Base-by-base conservation (phyloP, 2,113 vertebrate species). In the Melanocharis versteri region DNA sequence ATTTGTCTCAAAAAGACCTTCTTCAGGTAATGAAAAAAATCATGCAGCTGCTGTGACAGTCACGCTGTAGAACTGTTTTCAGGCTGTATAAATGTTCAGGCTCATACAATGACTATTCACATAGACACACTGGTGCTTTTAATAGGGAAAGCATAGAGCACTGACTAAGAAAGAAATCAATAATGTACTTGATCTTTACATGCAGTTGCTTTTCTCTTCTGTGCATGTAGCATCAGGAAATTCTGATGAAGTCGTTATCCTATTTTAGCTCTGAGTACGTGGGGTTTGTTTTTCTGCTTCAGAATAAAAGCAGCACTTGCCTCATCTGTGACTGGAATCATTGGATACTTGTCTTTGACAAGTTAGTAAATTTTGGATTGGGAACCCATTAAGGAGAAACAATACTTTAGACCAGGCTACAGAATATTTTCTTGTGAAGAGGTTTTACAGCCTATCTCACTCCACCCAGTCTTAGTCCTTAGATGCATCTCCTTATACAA, bases 1-100 rank as follows among this genome's bases (percentile, higher is more conserved):
- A 99, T 92, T 97, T 99, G 68, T 93, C 98, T 79, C 98, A 98
- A 84, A 99, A 99, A 97, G 98, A 98, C 42, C 98, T 99, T 76
- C 97, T 99, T 88, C 98, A 99, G 99, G 99, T 99, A 98, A 91
- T 64, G 21, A 50, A 79, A 57, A 77, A 71, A 92, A 80, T 57
- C 18, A 84, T 1, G 24, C 6, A 9, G 62, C 28, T 76, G 39
- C 42, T 64, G 15, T 76, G 28, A 57, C 26, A 30, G 42, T 79
- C 23, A 11, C 3, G 6, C 39, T 72, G 47, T 89, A 89, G 28
- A 88, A 44, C 23, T 70, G 48, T 60, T 87, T 69, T 60, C 14
- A 65, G 60, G 45, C 20, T 84, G 15, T 37, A 7, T 64, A 56
- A 84, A 48, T 76, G 16, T 65, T 76, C 42, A 82, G 54, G 37